Percentiles rank a stretch among this genome's conserved stretches.
These are phyloP conservation scores for Crax fasciolata DNA, from an alignment of 2,797 vertebrate genomes.

Conservation along the genomic window DNA sequence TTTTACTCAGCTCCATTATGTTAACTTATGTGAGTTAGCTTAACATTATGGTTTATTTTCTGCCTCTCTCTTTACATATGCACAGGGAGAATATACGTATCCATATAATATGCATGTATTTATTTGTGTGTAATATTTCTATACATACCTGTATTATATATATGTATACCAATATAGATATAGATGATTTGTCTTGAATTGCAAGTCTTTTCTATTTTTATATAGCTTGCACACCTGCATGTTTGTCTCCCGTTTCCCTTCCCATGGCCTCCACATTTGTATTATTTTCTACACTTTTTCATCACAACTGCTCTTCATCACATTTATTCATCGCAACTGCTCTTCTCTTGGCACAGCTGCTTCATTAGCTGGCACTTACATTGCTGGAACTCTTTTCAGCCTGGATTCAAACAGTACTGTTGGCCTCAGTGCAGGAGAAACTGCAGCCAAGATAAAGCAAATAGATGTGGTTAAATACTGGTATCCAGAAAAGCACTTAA, in stretches of 20 bases:
- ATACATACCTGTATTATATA: fast-evolving
- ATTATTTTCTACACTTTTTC: neutral
- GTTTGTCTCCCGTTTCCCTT: neutral
- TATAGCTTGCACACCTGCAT: neutral
- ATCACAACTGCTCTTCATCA: neutral
- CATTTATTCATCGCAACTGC: neutral
- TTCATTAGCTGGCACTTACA: neutral
- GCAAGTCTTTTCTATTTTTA: neutral
- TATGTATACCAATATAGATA: neutral
- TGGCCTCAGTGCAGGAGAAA: neutral
- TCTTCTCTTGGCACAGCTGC: neutral
- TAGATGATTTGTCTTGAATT: neutral
- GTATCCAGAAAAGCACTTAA: conserved; percentile 10
- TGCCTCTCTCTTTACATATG: neutral
- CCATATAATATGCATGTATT: fast-evolving
- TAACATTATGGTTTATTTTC: neutral
- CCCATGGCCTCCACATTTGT: neutral
- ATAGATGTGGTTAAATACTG: neutral
- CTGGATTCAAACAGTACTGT: neutral
- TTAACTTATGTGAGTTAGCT: neutral
- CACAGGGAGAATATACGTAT: neutral
- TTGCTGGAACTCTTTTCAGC: neutral
- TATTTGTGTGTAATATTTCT: neutral
- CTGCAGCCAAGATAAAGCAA: neutral
- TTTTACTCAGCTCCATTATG: neutral